Evolutionary conservation across 2,888 invertebrate species (phyloP), one percentile per base, ranked within the genome.

Genomic region (Dorcus hopei): DNA sequence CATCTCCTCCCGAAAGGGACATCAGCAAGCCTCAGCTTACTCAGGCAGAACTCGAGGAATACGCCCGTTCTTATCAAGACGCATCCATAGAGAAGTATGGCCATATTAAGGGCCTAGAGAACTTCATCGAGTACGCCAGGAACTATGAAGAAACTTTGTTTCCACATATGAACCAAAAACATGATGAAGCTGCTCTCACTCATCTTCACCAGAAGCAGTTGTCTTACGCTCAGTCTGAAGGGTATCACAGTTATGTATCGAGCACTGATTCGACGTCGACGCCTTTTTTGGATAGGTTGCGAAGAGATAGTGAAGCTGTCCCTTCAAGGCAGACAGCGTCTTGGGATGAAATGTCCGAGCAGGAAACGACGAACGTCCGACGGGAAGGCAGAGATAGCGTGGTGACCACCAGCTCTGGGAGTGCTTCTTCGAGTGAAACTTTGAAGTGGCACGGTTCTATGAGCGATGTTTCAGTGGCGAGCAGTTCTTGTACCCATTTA

Each of bases 171-270:
- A 75, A 74, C 14, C 61, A 59, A 39, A 61, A 61, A 70, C 81
- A 82, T 64, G 82, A 83, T 59, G 68, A 64, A 38, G 70, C 49
- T 14, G 58, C 74, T 11, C 69, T 80, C 49, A 78, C 77, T 50
- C 83, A 82, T 68, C 81, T 84, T 67, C 88, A 88, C 74, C 87
- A 87, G 68, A 88, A 87, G 70, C 88, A 89, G 72, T 83, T 87
- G 42, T 88, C 88, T 53, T 90, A 90, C 78, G 90, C 90, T 52
- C 89, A 90, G 71, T 89, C 89, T 53, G 90, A 90, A 78, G 89
- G 89, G 52, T 90, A 90, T 76, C 90, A 90, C 75, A 89, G 89
- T 74, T 90, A 90, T 76, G 89, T 90, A 26, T 88, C 89, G 59
- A 88, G 89, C 71, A 87, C 88, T 41, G 89, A 90, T 75, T 88